Evolutionary conservation across 2,113 vertebrate species (phyloP).

Genomic region (Bostrychus sinensis): DNA sequence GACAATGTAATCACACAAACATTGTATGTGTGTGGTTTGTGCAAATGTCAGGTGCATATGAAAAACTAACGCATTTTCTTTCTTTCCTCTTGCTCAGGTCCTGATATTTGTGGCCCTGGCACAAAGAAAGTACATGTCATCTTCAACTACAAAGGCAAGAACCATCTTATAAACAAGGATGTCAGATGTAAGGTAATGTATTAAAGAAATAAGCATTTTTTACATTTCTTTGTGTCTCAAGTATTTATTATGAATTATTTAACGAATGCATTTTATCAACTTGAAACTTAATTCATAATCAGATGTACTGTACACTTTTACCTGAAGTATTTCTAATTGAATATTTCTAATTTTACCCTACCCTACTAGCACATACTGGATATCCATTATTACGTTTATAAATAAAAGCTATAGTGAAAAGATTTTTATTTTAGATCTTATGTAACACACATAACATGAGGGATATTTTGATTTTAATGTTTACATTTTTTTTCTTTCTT

Average conservation of each 20-base stretch:
- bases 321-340: too few species aligned
- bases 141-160: slow-evolving; percentile 86
- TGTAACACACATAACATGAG: too few species aligned
- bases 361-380: too few species aligned
- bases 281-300: too few species aligned
- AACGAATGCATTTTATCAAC: background rate
- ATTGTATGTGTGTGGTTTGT: background rate
- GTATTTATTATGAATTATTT: background rate
- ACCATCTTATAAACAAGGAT: slow-evolving; percentile 87
- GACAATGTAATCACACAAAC: too few species aligned
- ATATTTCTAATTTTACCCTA: too few species aligned
- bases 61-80: background rate
- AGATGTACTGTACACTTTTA: too few species aligned
- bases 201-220: background rate
- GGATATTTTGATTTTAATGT: too few species aligned
- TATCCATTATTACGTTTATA: too few species aligned
- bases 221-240: background rate
- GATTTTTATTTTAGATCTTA: too few species aligned
- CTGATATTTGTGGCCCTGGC: slow-evolving; percentile 88
- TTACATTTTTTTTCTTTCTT: background rate
- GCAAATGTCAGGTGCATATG: background rate
- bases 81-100: slow-evolving; percentile 71
- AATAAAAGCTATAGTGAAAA: too few species aligned
- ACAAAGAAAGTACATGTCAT: slow-evolving; percentile 90
- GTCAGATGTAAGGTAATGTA: slow-evolving; percentile 83